Conservation (phyloP, 2,797 vertebrate genomes). For the Acanthurus leucopareius region DNA sequence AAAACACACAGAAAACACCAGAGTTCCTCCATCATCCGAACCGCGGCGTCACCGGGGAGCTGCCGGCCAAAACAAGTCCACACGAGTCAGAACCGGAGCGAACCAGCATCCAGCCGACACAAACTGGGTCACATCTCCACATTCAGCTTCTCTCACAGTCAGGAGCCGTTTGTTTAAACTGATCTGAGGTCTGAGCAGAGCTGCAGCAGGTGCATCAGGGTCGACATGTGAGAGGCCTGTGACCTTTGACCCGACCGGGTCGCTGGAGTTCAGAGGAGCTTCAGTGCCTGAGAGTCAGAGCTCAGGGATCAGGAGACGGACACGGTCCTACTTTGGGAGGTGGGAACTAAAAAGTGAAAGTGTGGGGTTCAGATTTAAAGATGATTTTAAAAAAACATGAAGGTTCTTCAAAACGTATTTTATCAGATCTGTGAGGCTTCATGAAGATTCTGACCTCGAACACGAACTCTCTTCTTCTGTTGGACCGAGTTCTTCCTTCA, state of each 20-base stretch:
- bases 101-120: constrained; percentile 26
- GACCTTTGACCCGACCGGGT: constrained; percentile 8
- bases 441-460: no score
- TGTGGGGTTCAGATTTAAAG: no score
- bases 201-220: background rate
- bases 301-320: background rate
- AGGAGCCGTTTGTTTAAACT: background rate
- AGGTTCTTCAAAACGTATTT: no score
- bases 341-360: no score
- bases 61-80: constrained; percentile 32
- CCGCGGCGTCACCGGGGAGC: constrained; percentile 12
- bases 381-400: no score
- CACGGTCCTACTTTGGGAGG: background rate
- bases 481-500: no score
- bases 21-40: constrained; percentile 20
- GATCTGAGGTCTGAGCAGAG: constrained; percentile 19
- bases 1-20: constrained; percentile 13
- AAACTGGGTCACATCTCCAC: constrained; percentile 29
- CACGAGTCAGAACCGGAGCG: background rate
- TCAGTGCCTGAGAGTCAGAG: background rate
- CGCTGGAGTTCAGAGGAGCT: background rate
- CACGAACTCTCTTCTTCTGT: no score
- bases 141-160: constrained; percentile 4
- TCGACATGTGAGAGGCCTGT: background rate
- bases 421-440: no score